Evolutionary conservation across 2,797 vertebrate species (phyloP), one percentile per base, ranked within the genome.

Genomic region (Ficedula albicollis): DNA sequence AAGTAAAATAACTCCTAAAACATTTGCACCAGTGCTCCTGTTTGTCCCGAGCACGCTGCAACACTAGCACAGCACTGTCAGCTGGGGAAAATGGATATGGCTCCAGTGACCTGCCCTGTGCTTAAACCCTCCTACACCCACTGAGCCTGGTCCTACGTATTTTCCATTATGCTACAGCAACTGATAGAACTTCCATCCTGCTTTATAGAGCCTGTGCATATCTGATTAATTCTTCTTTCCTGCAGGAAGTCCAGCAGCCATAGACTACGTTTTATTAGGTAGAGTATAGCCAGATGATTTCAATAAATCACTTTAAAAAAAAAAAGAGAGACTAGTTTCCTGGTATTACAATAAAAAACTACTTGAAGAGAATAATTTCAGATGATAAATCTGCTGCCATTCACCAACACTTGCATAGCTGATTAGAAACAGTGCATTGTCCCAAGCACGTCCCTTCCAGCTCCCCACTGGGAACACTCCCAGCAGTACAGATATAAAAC

Each of bases 261-360:
- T 82, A 92, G 85, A 95, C 76, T 94, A 81, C 5, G 1, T 96
- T 98, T 97, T 97, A 98, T 97, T 97, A 97, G 95, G 74, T 88
- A 96, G 91, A 97, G 80, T 84, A 95, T 87, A 96, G 93, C 97
- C 97, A 98, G 97, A 98, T 98, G 97, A 98, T 97, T 97, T 97
- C 96, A 98, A 98, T 98, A 98, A 98, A 96, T 90, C 59, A 84
- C 55, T 89, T 72, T 0, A 18, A 81, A 94, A 94, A 89, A 2
- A 38, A 79, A 93, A 94, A 83, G 83, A 67, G 41, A 78, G 74
- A 85, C 84, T 91, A 84, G 93, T 97, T 98, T 97, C 97, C 96
- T 97, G 93, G 93, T 95, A 92, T 97, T 97, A 97, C 92, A 97
- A 97, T 96, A 83, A 96, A 93, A 87, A 81, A 38, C 95, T 96